Evolutionary conservation across 1,140 invertebrate genomes (phyloP), one percentile per base, ranked within the genome.

Genomic region (Hycleus phaleratus): DNA sequence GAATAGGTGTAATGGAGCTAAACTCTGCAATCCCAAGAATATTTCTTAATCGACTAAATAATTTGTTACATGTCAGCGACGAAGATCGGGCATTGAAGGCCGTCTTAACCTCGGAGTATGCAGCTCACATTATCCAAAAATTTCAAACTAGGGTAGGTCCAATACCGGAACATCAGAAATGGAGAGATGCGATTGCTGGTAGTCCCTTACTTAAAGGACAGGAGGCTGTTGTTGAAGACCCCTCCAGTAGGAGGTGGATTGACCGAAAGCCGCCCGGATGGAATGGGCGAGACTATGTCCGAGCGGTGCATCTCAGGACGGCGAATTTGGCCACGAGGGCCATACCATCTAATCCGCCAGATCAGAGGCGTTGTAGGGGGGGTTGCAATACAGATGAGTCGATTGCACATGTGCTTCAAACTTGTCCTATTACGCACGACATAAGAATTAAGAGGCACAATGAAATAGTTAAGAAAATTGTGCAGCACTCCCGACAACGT

Each of bases 1-100:
- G 68, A 4, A 43, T 69, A 8, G 66, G 66, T 9, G 26, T 68
- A 2, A 11, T 38, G 11, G 18, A 55, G 3, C 38, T 63, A 11
- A 3, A 55, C n/a, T 11, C 4, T 4, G 24, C 26, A 7, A 49
- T 62, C n/a, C 56, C 57, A 10, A n/a, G 43, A 1, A 52, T 59
- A 8, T 46, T 46, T 24, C 25, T 38, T 1, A 32, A 39, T 7
- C 7, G 53, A 10, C n/a, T 47, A 9, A n/a, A n/a, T n/a, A n/a
- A n/a, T n/a, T n/a, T n/a, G n/a, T n/a, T n/a, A n/a, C n/a, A n/a
- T n/a, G n/a, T n/a, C n/a, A n/a, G n/a, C n/a, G n/a, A n/a, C n/a
- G n/a, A n/a, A n/a, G n/a, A n/a, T n/a, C n/a, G n/a, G n/a, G n/a
- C n/a, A n/a, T n/a, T n/a, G n/a, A n/a, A n/a, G n/a, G n/a, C n/a